These are phyloP conservation scores for Calosoma granatense DNA, from an alignment of 1,140 invertebrate species.

Conservation along the genomic window DNA sequence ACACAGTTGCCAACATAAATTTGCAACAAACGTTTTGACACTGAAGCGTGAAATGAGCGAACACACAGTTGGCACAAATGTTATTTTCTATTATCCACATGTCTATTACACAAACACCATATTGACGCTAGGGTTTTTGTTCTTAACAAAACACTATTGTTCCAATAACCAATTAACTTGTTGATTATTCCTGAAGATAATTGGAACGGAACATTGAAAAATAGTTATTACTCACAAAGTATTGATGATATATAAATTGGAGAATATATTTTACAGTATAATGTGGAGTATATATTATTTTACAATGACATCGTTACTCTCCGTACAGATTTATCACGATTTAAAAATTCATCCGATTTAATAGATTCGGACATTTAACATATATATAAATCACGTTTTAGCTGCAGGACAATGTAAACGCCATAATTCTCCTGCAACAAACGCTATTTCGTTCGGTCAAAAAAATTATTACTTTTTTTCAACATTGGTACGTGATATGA, in stretches of 20 bases:
- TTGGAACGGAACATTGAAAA: no score
- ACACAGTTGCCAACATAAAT: neutral
- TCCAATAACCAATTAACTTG: no score
- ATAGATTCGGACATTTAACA: conserved; percentile 2
- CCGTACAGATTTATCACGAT: neutral
- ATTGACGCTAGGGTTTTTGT: neutral
- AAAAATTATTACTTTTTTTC: neutral
- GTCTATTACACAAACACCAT: neutral
- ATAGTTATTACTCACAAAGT: no score
- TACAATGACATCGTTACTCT: neutral
- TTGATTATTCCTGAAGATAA: no score
- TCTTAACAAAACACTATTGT: neutral
- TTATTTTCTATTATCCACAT: neutral
- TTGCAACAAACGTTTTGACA: neutral
- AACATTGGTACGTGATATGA: neutral
- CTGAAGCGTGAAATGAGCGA: neutral
- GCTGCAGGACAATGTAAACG: conserved; percentile 4
- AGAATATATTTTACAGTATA: neutral
- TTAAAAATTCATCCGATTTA: neutral
- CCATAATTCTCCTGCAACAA: conserved; percentile 1
- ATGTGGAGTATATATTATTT: neutral
- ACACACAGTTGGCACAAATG: neutral
- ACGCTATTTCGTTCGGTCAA: neutral
- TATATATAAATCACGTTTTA: neutral
- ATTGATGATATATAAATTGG: no score